phyloP scores from a whole-genome alignment of 2,113 vertebrate species.

The Ginglymostoma cirratum region DNA sequence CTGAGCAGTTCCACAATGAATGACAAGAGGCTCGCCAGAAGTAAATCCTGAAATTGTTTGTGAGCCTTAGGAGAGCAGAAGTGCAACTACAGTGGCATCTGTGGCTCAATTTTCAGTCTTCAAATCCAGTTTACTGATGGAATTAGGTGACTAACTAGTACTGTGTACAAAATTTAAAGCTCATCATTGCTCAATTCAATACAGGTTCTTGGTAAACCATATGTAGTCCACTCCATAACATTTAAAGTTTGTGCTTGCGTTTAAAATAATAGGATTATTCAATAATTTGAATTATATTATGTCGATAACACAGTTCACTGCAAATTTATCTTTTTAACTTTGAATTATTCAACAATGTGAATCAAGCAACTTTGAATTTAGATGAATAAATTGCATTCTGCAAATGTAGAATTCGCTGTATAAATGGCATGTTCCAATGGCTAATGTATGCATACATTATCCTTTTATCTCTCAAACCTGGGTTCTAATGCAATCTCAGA shows the following conservation, averaged over 20 bases:
- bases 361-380: conserved; percentile 17
- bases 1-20: too few species aligned
- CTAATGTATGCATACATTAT: not conserved
- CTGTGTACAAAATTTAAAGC: not conserved
- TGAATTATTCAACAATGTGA: not conserved
- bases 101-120: not conserved
- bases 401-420: not conserved
- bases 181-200: not conserved
- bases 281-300: not conserved
- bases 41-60: too few species aligned
- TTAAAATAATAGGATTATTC: not conserved
- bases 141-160: not conserved
- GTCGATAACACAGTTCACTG: not conserved
- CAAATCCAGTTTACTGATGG: not conserved
- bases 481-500: not conserved
- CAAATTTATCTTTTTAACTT: not conserved
- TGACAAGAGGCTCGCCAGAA: too few species aligned
- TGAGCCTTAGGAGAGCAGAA: too few species aligned
- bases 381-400: not conserved
- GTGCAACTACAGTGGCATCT: not conserved
- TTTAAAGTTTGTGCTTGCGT: not conserved
- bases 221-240: not conserved
- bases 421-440: not conserved
- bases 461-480: not conserved
- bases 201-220: not conserved